phyloP scores from a whole-genome alignment of 2,797 vertebrate species.

The Vipera latastei region DNA sequence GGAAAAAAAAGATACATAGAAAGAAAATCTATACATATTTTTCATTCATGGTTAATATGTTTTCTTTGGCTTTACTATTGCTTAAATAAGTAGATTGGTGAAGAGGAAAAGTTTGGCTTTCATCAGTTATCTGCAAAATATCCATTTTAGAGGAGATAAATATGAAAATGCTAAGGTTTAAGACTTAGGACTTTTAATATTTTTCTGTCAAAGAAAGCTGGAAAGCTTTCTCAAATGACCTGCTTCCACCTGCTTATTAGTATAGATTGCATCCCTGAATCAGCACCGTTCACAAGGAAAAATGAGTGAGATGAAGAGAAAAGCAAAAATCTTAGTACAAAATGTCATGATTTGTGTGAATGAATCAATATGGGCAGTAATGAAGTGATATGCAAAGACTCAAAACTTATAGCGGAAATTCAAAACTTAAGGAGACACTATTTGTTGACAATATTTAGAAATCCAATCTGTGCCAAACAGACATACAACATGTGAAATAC shows the following conservation, averaged over 20 bases:
- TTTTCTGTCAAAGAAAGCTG: constrained; percentile 15
- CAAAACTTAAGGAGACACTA: not conserved
- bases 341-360: not conserved
- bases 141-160: not conserved
- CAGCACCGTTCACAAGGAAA: not conserved
- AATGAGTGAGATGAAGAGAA: not conserved
- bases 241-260: not conserved
- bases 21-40: constrained; percentile 5
- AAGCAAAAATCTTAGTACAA: not conserved
- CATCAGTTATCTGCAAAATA: constrained; percentile 1
- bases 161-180: constrained; percentile 4
- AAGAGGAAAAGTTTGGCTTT: constrained; percentile 4
- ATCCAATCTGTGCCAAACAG: not conserved
- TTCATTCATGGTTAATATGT: not conserved
- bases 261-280: not conserved
- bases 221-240: not conserved
- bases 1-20: not conserved
- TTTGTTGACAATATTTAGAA: not conserved
- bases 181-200: constrained; percentile 22
- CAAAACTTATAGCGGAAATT: not conserved
- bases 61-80: not conserved
- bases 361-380: not conserved
- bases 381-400: not conserved
- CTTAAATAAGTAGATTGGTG: constrained; percentile 4
- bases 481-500: not conserved